phyloP scores from a whole-genome alignment of 1,140 invertebrate species.

The Cotesia chilonis region DNA sequence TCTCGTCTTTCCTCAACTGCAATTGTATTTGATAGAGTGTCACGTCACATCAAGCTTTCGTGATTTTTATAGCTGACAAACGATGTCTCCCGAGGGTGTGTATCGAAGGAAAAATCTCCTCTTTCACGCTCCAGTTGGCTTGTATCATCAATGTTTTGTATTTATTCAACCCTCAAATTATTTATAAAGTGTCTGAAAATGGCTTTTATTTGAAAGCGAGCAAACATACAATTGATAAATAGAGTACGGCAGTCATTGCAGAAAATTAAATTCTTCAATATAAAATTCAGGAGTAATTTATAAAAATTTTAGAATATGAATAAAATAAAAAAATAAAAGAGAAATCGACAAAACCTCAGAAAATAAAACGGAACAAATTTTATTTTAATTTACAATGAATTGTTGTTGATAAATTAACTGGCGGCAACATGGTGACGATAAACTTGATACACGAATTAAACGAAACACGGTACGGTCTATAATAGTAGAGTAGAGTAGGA shows the following conservation, averaged over 20 bases:
- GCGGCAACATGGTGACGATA: constrained; percentile 20
- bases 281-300: no score
- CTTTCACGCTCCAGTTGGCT: constrained; percentile 19
- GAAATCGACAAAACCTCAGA: neutral
- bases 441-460: constrained; percentile 16
- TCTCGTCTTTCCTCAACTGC: no score
- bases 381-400: neutral
- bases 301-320: neutral
- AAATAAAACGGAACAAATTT: neutral
- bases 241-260: no score
- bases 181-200: neutral
- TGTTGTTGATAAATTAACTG: constrained; percentile 31
- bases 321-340: constrained; percentile 6
- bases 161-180: constrained; percentile 27
- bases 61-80: constrained; percentile 2
- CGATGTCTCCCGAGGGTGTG: constrained; percentile 22
- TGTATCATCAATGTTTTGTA: constrained; percentile 10
- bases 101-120: constrained; percentile 29
- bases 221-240: no score
- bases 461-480: no score
- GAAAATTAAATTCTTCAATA: no score
- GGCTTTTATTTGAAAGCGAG: no score
- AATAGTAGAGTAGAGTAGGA: no score
- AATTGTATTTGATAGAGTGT: no score
- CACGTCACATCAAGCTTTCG: neutral